Evolutionary conservation across 2,888 invertebrate species (phyloP).

Genomic region (Tillus elongatus): DNA sequence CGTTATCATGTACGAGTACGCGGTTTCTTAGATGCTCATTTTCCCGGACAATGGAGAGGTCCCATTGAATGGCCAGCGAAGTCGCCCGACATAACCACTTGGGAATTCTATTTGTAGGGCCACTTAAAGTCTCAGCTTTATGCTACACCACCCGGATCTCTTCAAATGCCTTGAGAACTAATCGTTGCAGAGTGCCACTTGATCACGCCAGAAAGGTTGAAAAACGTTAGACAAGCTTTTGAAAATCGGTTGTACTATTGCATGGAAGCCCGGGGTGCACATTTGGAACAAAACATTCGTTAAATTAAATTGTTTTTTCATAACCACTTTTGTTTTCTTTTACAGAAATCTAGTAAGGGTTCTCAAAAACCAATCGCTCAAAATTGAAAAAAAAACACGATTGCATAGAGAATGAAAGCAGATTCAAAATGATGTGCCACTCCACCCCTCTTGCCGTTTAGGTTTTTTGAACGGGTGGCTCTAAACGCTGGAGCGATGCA

Average conservation of each 20-base stretch:
- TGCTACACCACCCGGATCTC: slow-evolving; percentile 1
- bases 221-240: slow-evolving; percentile 2
- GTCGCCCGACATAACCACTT: slow-evolving; percentile 2
- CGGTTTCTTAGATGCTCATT: slow-evolving; percentile 3
- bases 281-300: background rate
- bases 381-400: slow-evolving; percentile 3
- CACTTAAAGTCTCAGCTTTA: background rate
- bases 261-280: slow-evolving; percentile 1
- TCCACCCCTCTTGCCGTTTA: too few species aligned
- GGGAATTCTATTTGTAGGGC: background rate
- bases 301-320: slow-evolving; percentile 3
- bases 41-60: slow-evolving; percentile 1
- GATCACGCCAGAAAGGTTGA: slow-evolving; percentile 2
- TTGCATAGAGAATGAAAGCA: slow-evolving; percentile 1
- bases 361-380: background rate
- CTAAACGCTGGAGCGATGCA: too few species aligned
- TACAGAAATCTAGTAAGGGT: too few species aligned
- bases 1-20: too few species aligned
- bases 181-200: slow-evolving; percentile 4
- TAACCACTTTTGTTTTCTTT: slow-evolving; percentile 1
- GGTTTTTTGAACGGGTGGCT: too few species aligned
- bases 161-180: slow-evolving; percentile 1
- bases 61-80: slow-evolving; percentile 1
- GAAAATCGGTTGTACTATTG: background rate
- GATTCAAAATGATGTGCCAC: background rate